Evolutionary conservation across 2,113 vertebrate genomes (phyloP).

Genomic region (Azemiops feae): DNA sequence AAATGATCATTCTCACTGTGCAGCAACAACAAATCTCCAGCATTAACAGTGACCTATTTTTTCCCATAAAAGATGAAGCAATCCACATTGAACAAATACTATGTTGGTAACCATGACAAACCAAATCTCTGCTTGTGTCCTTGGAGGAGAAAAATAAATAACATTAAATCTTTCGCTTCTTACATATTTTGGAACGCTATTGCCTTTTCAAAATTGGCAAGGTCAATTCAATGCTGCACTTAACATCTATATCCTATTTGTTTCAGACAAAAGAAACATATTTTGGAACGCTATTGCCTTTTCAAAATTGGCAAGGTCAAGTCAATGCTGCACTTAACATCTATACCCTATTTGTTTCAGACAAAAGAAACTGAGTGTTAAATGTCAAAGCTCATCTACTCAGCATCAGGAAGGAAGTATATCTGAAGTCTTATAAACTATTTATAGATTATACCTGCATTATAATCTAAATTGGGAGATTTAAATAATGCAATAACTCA

Average conservation of each 20-base stretch:
- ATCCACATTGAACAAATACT: background rate
- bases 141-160: background rate
- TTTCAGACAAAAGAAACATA: constrained; percentile 3
- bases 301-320: background rate
- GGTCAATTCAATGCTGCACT: background rate
- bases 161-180: background rate
- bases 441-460: background rate
- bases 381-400: constrained; percentile 16
- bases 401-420: background rate
- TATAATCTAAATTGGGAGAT: background rate
- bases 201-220: background rate
- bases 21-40: background rate
- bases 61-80: background rate
- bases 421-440: background rate
- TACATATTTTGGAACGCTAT: background rate
- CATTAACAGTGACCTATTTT: background rate
- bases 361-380: constrained; percentile 21
- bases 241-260: background rate
- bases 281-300: background rate
- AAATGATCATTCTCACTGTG: background rate
- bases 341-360: background rate
- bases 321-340: background rate
- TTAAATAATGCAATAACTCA: background rate
- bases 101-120: background rate
- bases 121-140: background rate